Evolutionary conservation across 2,888 invertebrate species (phyloP), one percentile per base, ranked within the genome.

Genomic region (Cheilosia pagana): DNA sequence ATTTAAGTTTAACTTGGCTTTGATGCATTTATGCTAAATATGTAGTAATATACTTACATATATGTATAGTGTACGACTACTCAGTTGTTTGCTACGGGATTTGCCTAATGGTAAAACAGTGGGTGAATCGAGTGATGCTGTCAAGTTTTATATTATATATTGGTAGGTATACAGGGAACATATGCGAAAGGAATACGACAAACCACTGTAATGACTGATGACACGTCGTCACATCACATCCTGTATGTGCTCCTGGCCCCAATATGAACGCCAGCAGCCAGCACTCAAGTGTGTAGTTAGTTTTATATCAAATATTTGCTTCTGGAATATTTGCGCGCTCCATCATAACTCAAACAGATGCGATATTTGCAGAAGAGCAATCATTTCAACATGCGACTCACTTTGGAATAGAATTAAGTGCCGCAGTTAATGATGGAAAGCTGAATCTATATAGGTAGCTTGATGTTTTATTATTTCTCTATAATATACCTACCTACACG

Each of bases 271-370:
- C 88, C 89, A 87, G 70, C 88, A 87, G 88, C 88, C 88, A 87
- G 70, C 88, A 87, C 86, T 86, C 88, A 82, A 86, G 87, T 87
- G 88, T 87, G 88, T 89, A 88, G 89, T 89, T 90, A 90, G 91
- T 90, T 90, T 89, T 90, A 88, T 87, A 86, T 89, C 89, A 91
- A 91, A 91, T 91, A 91, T 91, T 91, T 90, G 89, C 90, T 88
- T 89, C 90, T 90, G 89, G 89, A 91, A 91, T 91, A 91, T 91
- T 91, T 91, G 89, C 90, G 88, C 89, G 89, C 89, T 90, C 89
- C 91, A 91, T 90, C 89, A 91, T 91, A 91, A 90, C 90, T 91
- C 90, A 91, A 91, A 91, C 90, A 91, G 89, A 90, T 90, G 91
- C 90, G 87, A 87, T 91, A 89, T 91, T 91, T 91, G 89, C 88